Base-by-base conservation (phyloP, 2,113 vertebrate genomes). In the Caloenas nicobarica region DNA sequence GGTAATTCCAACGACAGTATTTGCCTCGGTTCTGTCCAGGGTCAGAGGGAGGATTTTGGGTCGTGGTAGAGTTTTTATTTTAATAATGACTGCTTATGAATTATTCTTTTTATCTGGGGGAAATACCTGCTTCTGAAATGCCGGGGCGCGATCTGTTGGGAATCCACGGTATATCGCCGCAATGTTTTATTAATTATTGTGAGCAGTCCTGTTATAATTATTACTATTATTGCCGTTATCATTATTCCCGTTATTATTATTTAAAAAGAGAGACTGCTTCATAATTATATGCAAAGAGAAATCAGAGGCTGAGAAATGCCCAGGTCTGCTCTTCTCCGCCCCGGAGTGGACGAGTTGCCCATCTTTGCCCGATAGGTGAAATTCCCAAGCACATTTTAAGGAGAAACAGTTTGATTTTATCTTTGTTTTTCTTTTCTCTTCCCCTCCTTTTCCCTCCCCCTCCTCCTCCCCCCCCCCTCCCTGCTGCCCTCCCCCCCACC, bases 21-120 rank as follows among this genome's bases (percentile, higher is more conserved):
- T 89, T 44, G 66, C 51, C 51, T 93, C 70, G 42, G 77, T 79
- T 95, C 73, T 68, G 48, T 31, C 62, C 24, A 29, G 26, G 38
- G 64, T 58, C 58, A 15, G 83, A 4, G 56, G 61, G 74, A 54
- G 53, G n/a, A 57, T 69, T 93, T 83, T 7, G 50, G 79, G n/a
- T 58, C 7, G 46, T 25, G 50, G 68, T 10, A 44, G n/a, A 72
- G 80, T 73, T 64, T 57, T 69, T 72, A 33, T 87, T 93, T 77
- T 44, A 8, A 24, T 54, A 54, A 70, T 24, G 11, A 11, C n/a
- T 22, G 28, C 5, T 70, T 64, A 15, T 7, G 73, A 81, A 86
- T 73, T 40, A n/a, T 81, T 95, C 65, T 96, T 96, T 96, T 89
- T 86, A 69, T 88, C 72, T 94, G 65, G 19, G 85, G 94, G 74